These are phyloP conservation scores for Macrobrachium rosenbergii DNA, from an alignment of 1,140 invertebrate genomes.

Conservation along the genomic window DNA sequence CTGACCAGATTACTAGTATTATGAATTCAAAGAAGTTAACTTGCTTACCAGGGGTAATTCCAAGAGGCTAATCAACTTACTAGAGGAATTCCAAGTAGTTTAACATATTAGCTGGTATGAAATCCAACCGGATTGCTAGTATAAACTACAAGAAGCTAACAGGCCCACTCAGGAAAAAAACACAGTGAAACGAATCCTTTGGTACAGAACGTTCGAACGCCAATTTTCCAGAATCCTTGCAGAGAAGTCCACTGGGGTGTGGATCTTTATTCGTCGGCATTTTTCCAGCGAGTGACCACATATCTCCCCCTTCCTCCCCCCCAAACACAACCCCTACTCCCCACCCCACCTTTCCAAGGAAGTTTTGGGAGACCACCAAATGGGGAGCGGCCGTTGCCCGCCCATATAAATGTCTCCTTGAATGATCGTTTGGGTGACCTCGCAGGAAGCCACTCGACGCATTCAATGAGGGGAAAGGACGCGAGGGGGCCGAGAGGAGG, in stretches of 20 bases:
- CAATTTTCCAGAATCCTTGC: conserved; percentile 8
- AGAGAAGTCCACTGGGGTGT: not conserved
- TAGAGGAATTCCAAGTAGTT: too few relatives aligned
- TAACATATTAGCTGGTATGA: too few relatives aligned
- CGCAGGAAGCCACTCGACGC: conserved; percentile 48
- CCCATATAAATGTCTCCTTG: conserved; percentile 62
- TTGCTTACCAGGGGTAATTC: too few relatives aligned
- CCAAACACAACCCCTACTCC: too few relatives aligned
- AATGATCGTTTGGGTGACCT: conserved; percentile 61
- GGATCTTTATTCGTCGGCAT: conserved; percentile 40
- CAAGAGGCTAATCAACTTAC: too few relatives aligned
- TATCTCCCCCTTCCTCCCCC: too few relatives aligned
- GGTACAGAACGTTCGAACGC: not conserved
- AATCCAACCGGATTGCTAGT: too few relatives aligned
- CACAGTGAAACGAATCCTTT: too few relatives aligned
- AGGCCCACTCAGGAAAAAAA: too few relatives aligned
- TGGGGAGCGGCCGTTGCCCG: conserved; percentile 47
- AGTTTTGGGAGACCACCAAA: conserved; percentile 37
- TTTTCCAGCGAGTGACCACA: conserved; percentile 43
- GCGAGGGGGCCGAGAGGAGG: not conserved
- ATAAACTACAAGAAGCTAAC: too few relatives aligned
- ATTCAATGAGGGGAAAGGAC: conserved; percentile 13
- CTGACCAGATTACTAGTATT: too few relatives aligned
- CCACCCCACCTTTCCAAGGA: not conserved
- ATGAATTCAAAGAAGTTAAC: too few relatives aligned